A percentile compares a stretch with the other conserved stretches of the same genome.
Evolutionary conservation across 92 coral and sea anemone genomes (phyloP).

Genomic region (Siderastrea siderea): DNA sequence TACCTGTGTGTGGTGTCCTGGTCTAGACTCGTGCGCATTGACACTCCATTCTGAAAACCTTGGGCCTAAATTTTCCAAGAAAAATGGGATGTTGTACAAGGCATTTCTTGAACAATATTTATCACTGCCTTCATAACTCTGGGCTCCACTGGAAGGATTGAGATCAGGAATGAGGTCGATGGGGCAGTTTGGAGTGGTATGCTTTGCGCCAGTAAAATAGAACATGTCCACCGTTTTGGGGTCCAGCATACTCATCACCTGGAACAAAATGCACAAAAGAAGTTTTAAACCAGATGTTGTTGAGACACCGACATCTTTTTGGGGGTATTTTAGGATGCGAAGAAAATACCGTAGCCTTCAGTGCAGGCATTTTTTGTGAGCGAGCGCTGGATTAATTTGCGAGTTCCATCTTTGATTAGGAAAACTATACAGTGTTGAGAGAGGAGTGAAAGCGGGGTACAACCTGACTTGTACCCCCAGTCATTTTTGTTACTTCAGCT

Average conservation of each 20-base stretch:
- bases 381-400: too few species aligned
- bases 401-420: too few species aligned
- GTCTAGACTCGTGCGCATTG: conserved; percentile 91
- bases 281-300: background rate
- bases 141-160: conserved; percentile 91
- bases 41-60: conserved; percentile 89
- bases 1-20: conserved; percentile 96
- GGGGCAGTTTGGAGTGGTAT: conserved; percentile 95
- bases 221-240: conserved; percentile 91
- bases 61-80: conserved; percentile 88
- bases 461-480: too few species aligned
- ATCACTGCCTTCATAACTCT: conserved; percentile 79
- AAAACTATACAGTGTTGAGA: too few species aligned
- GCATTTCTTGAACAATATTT: conserved; percentile 71
- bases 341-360: too few species aligned
- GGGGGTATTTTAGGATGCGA: too few species aligned
- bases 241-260: conserved; percentile 91
- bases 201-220: conserved; percentile 88
- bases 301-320: too few species aligned
- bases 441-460: too few species aligned
- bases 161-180: conserved; percentile 82
- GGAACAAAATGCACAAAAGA: background rate
- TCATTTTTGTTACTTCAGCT: too few species aligned
- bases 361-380: too few species aligned
- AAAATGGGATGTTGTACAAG: conserved; percentile 83